phyloP scores from a whole-genome alignment of 2,888 invertebrate species.

The Volucella zonaria region DNA sequence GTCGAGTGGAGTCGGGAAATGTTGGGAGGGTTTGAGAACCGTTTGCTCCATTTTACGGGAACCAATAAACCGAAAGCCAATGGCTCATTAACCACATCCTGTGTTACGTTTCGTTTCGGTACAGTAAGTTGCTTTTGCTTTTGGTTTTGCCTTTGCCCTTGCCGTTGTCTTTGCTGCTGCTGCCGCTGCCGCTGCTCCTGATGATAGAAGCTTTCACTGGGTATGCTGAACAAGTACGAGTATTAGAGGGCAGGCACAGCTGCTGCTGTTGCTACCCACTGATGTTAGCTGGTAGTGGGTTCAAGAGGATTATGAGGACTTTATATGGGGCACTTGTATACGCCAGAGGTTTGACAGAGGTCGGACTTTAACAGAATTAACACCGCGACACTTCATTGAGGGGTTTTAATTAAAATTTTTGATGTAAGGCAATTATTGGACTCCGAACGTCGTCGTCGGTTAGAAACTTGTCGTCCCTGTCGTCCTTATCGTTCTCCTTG shows the following conservation, averaged over 20 bases:
- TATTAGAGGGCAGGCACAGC: background rate
- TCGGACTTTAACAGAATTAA: conserved; percentile 72
- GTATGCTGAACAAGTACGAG: no score
- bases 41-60: conserved; percentile 69
- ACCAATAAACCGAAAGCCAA: conserved; percentile 73
- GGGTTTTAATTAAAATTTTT: conserved; percentile 73
- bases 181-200: conserved; percentile 58
- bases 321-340: conserved; percentile 57
- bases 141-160: background rate
- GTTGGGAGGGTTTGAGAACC: no score
- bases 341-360: conserved; percentile 58
- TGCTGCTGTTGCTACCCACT: conserved; percentile 61
- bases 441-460: conserved; percentile 29
- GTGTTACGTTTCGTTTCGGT: conserved; percentile 57
- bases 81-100: conserved; percentile 74
- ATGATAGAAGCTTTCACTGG: background rate
- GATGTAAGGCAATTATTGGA: conserved; percentile 73
- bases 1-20: background rate
- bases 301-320: conserved; percentile 73
- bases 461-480: background rate
- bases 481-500: background rate
- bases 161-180: conserved; percentile 26
- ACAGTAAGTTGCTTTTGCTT: background rate
- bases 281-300: conserved; percentile 44
- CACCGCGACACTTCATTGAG: conserved; percentile 74